Evolutionary conservation across 2,888 invertebrate genomes (phyloP), one percentile per base, ranked within the genome.

Genomic region (Branchipolynoe longqiensis): DNA sequence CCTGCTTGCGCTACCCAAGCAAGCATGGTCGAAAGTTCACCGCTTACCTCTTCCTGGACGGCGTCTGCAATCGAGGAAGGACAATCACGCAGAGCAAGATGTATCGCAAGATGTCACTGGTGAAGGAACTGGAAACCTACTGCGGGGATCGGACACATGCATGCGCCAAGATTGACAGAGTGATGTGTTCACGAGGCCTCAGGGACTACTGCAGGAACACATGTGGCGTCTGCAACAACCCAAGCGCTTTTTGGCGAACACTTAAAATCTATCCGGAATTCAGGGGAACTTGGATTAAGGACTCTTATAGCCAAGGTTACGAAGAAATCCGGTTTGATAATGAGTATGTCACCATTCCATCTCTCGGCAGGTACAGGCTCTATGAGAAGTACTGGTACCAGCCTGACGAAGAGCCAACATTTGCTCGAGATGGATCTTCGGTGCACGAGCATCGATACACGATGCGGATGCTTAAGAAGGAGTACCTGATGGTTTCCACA

Each of bases 381-480:
- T 78, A 48, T 78, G 78, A 78, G 78, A 78, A 78, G 48, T 78
- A 78, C 31, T 78, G 78, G 78, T 78, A 78, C 48, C 48, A 78
- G 31, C 36, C 73, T 1, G 78, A 48, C 0, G 28, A 1, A 31
- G 48, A 25, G 18, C 1, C 1, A 14, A 25, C 18, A 1, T 78
- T 48, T 18, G 12, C 25, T 2, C 33, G 69, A 22, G 36, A 31
- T 4, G n/a, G n/a, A n/a, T n/a, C n/a, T n/a, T n/a, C n/a, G n/a
- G n/a, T n/a, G n/a, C n/a, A n/a, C n/a, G n/a, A n/a, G n/a, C n/a
- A n/a, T n/a, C n/a, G n/a, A n/a, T 38, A 36, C 33, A 6, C 69
- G 22, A 33, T 38, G 18, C 33, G 12, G 8, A 64, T 8, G 6
- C 28, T 78, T 22, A 25, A 48, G 48, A 78, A 78, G 48, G 78